Evolutionary conservation across 2,113 vertebrate species (phyloP).

Genomic region (Sporophila hypoxantha): DNA sequence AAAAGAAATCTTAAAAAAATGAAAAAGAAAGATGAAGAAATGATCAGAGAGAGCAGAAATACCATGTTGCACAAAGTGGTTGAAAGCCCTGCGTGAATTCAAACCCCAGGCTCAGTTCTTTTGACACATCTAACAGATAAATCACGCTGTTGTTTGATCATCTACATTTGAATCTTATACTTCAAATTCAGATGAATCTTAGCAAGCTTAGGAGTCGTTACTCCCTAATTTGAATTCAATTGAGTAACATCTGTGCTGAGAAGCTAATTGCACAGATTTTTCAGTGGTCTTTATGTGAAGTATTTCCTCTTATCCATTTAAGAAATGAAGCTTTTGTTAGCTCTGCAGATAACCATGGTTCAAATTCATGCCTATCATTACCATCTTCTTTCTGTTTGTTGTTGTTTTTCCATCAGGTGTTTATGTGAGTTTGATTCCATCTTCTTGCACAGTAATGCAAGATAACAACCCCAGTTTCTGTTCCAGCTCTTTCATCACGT

Average conservation of each 20-base stretch:
- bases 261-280: constrained; percentile 36
- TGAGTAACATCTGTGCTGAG: constrained; percentile 6
- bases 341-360: neutral
- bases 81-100: neutral
- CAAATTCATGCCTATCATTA: neutral
- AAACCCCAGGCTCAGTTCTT: neutral
- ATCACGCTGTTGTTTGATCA: neutral
- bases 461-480: neutral
- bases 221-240: constrained; percentile 26
- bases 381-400: neutral
- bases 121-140: neutral
- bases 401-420: neutral
- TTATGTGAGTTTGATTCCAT: neutral
- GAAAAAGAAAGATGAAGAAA: neutral
- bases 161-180: constrained; percentile 10
- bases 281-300: neutral
- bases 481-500: neutral
- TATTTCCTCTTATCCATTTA: neutral
- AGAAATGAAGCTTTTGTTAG: neutral
- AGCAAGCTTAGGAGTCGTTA: neutral
- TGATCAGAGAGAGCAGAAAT: neutral
- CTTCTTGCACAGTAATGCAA: neutral
- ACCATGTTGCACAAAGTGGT: neutral
- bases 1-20: neutral
- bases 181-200: neutral